Conservation (phyloP, 2,888 invertebrate genomes). For the Erebia ligea region DNA sequence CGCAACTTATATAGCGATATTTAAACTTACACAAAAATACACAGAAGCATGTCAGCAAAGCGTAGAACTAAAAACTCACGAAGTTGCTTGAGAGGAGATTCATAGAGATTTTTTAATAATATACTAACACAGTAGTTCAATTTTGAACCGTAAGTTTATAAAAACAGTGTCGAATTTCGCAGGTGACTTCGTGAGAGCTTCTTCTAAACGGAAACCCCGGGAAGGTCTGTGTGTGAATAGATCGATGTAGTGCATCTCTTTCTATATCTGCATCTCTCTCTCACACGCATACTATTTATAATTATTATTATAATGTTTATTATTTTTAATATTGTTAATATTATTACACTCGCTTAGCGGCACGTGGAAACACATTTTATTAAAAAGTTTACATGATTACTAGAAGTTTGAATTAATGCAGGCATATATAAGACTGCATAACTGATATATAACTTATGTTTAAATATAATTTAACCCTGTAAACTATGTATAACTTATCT, state of each 20-base stretch:
- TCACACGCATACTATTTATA: constrained; percentile 67
- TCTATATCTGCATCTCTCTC: constrained; percentile 75
- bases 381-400: constrained; percentile 6
- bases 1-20: background rate
- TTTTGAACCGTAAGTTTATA: constrained; percentile 53
- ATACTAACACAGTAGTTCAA: constrained; percentile 61
- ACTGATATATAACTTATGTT: background rate
- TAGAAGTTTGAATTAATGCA: background rate
- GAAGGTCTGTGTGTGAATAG: constrained; percentile 80
- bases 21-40: constrained; percentile 21
- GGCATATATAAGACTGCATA: background rate
- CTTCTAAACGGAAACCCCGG: constrained; percentile 68
- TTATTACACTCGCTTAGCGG: constrained; percentile 29
- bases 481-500: background rate
- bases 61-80: constrained; percentile 67
- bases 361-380: constrained; percentile 24
- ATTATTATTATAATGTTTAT: constrained; percentile 37
- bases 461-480: background rate
- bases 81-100: constrained; percentile 70
- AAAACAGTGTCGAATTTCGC: constrained; percentile 71
- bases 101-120: constrained; percentile 45
- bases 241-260: constrained; percentile 79
- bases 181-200: constrained; percentile 81
- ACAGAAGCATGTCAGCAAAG: constrained; percentile 53
- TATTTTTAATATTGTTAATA: constrained; percentile 10